Evolutionary conservation across 2,797 vertebrate genomes (phyloP), one percentile per base, ranked within the genome.

Genomic region (Sebastes paucispinis): DNA sequence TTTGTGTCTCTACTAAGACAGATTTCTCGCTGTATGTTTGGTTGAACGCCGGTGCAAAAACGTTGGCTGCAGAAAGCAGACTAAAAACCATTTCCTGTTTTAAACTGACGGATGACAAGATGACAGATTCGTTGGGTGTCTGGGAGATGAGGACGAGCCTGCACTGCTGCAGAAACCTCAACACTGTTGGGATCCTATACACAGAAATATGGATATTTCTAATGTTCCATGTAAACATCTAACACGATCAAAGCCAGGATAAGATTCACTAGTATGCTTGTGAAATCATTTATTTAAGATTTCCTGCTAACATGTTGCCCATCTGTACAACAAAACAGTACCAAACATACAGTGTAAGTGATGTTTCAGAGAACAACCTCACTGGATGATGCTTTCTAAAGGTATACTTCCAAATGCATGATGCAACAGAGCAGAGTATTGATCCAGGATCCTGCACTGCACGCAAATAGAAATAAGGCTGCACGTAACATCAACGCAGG

Each of bases 21-120:
- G 55, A 82, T 87, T 83, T 79, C 63, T 73, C 2, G 6, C 55
- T 69, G 64, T 43, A 14, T 64, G 79, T 83, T 75, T 14, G 31
- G 36, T 1, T 25, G n/a, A 29, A 55, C 6, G 24, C 8, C 2
- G 6, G 29, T 27, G 36, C 34, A 55, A 59, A 64, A 64, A 32
- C 18, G 54, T 73, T 82, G 75, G 52, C 73, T 18, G 73, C 71
- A 52, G 31, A 52, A 34, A 43, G 27, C 4, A 14, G 34, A 70
- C 34, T 47, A 12, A 27, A 54, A 54, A 73, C 14, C 55, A 13
- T 39, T 29, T 29, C 31, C 36, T 70, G 54, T 31, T 29, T 8
- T 8, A 16, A 25, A 43, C 22, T 20, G 43, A 52, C 14, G 9
- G 32, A 36, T 13, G 27, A 69, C 25, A 7, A 12, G 12, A 54